Evolutionary conservation across 2,113 vertebrate species (phyloP).

Genomic region (Xyliphius kryptos): DNA sequence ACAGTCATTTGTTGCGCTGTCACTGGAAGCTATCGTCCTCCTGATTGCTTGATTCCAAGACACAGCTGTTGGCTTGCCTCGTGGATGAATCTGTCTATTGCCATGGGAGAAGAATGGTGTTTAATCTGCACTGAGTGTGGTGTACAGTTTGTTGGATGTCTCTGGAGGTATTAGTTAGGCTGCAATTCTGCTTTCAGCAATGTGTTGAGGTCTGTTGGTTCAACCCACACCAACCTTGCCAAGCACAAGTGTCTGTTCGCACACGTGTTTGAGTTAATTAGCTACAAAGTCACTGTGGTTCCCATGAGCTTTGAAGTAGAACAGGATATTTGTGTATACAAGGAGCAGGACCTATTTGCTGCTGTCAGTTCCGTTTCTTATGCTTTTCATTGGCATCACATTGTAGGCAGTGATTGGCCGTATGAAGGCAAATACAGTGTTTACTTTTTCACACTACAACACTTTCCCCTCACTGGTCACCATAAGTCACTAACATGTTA

Average conservation of each 20-base stretch:
- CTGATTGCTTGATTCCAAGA: constrained; percentile 36
- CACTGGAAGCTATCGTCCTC: constrained; percentile 17
- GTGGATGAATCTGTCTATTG: constrained; percentile 35
- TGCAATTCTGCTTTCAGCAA: constrained; percentile 27
- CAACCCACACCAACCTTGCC: constrained; percentile 33
- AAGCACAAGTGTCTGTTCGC: constrained; percentile 38
- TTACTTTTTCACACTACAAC: too few species aligned
- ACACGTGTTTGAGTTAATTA: constrained; percentile 46
- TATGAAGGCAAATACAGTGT: too few species aligned
- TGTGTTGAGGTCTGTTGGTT: constrained; percentile 39
- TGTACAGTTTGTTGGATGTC: constrained; percentile 30
- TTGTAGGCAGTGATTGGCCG: too few species aligned
- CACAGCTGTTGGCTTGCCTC: constrained; percentile 34
- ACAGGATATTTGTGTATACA: constrained; percentile 30
- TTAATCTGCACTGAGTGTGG: constrained; percentile 38
- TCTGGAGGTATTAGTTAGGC: constrained; percentile 42
- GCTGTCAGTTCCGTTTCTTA: not conserved
- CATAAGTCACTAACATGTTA: too few species aligned
- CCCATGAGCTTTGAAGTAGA: constrained; percentile 30
- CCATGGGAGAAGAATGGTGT: constrained; percentile 30
- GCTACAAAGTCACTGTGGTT: constrained; percentile 35
- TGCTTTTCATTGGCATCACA: constrained; percentile 13
- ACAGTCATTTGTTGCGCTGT: constrained; percentile 29
- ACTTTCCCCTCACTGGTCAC: too few species aligned
- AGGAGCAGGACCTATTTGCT: not conserved